Base-by-base conservation (phyloP, 2,888 invertebrate genomes). In the Agrochola litura region DNA sequence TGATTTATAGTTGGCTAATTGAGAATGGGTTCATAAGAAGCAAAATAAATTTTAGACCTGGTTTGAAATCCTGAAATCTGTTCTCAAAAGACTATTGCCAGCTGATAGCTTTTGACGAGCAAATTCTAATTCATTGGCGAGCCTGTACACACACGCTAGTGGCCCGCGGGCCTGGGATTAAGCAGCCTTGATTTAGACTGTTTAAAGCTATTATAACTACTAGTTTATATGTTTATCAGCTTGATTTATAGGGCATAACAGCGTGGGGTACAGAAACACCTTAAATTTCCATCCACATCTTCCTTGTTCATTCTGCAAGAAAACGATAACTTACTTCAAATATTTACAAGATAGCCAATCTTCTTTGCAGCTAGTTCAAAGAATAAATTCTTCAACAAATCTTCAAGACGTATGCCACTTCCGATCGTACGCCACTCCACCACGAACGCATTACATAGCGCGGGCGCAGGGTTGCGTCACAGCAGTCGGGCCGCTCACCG, bases 391-490 rank as follows among this genome's bases (percentile, higher is more conserved):
- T 75, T 49, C 19, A 9, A 12, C 0, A 69, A 58, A 25, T 82
- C 8, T 37, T 25, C 30, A 63, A 54, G 25, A 64, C 12, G 64
- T 84, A 84, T 87, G 67, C 79, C 46, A 81, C 83, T 77, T 77
- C 69, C 72, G 52, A 52, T 16, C 46, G n/a, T 12, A 70, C 43
- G 83, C 94, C 95, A 94, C 88, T 92, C 64, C 83, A 66, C 66
- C 0, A 0, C 58, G 37, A 0, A 3, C 30, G 10, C 30, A 92
- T 81, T 91, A 90, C 83, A 89, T 83, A 86, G 91, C 92, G 92
- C 91, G 78, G 88, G 91, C 89, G 87, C 91, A 86, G 81, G 80
- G 90, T 96, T 96, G 96, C 96, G 90, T 95, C 96, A 95, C 91
- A 88, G 85, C 87, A 84, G 87, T 85, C 89, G 81, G 84, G 91